phyloP scores from a whole-genome alignment of 2,797 vertebrate genomes.

The Microctenopoma lineatum region DNA sequence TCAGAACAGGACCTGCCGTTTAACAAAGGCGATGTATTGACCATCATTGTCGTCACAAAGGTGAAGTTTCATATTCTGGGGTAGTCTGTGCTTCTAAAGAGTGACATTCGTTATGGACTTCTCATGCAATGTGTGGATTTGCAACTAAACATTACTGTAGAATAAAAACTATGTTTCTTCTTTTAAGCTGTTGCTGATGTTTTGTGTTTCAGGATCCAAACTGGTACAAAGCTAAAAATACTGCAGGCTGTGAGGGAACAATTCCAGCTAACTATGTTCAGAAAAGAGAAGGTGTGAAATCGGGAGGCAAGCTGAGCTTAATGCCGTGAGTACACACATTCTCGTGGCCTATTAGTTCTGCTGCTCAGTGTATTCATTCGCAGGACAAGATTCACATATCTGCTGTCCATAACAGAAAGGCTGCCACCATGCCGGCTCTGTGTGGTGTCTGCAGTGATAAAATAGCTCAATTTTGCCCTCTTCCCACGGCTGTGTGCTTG shows the following conservation, averaged over 20 bases:
- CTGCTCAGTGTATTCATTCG: not conserved
- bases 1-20: slow-evolving; percentile 95
- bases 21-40: slow-evolving; percentile 94
- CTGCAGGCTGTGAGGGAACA: slow-evolving; percentile 91
- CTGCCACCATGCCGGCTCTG: not conserved
- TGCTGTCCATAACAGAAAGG: slow-evolving; percentile 2
- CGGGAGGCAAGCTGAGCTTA: slow-evolving; percentile 93
- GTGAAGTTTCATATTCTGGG: slow-evolving; percentile 68
- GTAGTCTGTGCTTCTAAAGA: not conserved
- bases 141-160: not conserved
- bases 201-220: slow-evolving; percentile 90
- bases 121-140: not conserved
- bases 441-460: slow-evolving; percentile 24
- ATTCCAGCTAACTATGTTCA: slow-evolving; percentile 98
- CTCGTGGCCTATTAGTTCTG: not conserved
- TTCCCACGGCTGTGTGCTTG: slow-evolving; percentile 30
- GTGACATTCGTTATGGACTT: not conserved
- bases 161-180: not conserved
- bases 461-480: slow-evolving; percentile 47
- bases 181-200: not conserved
- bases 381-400: slow-evolving; percentile 5
- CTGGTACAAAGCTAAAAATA: slow-evolving; percentile 98
- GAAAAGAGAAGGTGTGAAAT: slow-evolving; percentile 94
- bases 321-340: slow-evolving; percentile 92
- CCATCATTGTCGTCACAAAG: slow-evolving; percentile 95